Base-by-base conservation (phyloP, 2,888 invertebrate species). In the Nomada lathburiana region DNA sequence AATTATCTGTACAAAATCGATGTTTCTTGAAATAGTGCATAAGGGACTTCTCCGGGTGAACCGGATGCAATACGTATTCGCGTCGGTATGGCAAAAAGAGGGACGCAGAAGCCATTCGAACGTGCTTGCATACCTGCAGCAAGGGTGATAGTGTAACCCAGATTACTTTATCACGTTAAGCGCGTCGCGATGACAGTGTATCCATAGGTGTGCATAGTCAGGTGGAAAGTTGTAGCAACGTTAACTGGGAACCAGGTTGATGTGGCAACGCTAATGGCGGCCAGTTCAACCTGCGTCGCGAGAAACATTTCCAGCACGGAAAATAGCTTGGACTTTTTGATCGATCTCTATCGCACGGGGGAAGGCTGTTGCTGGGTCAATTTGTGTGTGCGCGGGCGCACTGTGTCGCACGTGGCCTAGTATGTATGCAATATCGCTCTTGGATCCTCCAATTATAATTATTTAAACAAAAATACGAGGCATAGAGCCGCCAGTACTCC, bases 101-200 rank as follows among this genome's bases (percentile, higher is more conserved):
- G 16, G 42, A 52, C 18, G 29, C 60, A 53, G 72, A 77, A 72
- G 67, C 60, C 67, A n/a, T 77, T 77, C 42, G 59, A 57, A 26
- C 23, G 73, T 55, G 7, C 36, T 36, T 36, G 36, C 36, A 36
- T 36, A 36, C 36, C 36, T 36, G 26, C n/a, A 18, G 1, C 13
- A 55, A 36, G 47, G 62, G 52, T 62, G 75, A 63, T 67, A 83
- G 70, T 53, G 59, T 82, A 82, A 84, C 75, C 82, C n/a, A 86
- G 72, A 81, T 86, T 76, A 72, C 81, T 77, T 78, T 76, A 82
- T 82, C 82, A 74, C 76, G 76, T 71, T 72, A 62, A 62, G 20
- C 78, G 64, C 74, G 71, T 68, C 70, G 47, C 59, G 62, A 71
- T 62, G 78, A 69, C 72, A 78, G 67, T 20, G 42, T 36, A 7